Conservation (phyloP, 2,113 vertebrate genomes). For the Syngnathus floridae region DNA sequence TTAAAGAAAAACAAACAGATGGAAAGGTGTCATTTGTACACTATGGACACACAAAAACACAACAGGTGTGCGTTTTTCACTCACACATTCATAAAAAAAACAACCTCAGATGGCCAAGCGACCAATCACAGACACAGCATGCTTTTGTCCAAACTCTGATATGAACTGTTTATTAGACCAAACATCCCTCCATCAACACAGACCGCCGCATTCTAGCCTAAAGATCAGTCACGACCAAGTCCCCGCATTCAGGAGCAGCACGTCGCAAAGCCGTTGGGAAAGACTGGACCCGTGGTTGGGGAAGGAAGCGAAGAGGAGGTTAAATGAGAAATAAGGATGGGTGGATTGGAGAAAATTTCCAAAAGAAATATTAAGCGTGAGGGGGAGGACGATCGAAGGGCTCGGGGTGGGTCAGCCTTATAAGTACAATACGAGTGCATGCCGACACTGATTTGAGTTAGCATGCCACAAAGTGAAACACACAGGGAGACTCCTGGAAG, state of each 20-base stretch:
- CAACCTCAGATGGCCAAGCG: slow-evolving; percentile 47
- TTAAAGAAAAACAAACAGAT: slow-evolving; percentile 63
- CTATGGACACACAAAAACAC: slow-evolving; percentile 52
- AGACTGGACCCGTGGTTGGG: slow-evolving; percentile 29
- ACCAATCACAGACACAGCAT: slow-evolving; percentile 62
- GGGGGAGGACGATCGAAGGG: neutral
- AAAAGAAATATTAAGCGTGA: slow-evolving; percentile 1
- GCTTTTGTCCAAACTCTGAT: slow-evolving; percentile 56
- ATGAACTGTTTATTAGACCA: slow-evolving; percentile 47
- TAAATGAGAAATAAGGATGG: too few relatives aligned
- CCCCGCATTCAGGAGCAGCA: slow-evolving; percentile 72
- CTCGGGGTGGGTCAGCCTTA: slow-evolving; percentile 45
- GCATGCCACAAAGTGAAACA: slow-evolving; percentile 73
- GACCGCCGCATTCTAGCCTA: slow-evolving; percentile 72
- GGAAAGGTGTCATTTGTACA: slow-evolving; percentile 51
- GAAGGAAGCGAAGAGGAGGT: neutral
- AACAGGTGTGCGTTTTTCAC: slow-evolving; percentile 53
- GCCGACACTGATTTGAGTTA: slow-evolving; percentile 73
- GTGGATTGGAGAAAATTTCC: neutral
- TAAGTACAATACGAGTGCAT: slow-evolving; percentile 66
- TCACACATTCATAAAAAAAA: slow-evolving; percentile 33
- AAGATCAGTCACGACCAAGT: slow-evolving; percentile 64
- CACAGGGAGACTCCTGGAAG: slow-evolving; percentile 75
- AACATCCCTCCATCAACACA: slow-evolving; percentile 43
- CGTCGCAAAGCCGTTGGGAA: slow-evolving; percentile 41